Conservation (phyloP, 1,140 invertebrate species). For the Pseudoatta argentina region DNA sequence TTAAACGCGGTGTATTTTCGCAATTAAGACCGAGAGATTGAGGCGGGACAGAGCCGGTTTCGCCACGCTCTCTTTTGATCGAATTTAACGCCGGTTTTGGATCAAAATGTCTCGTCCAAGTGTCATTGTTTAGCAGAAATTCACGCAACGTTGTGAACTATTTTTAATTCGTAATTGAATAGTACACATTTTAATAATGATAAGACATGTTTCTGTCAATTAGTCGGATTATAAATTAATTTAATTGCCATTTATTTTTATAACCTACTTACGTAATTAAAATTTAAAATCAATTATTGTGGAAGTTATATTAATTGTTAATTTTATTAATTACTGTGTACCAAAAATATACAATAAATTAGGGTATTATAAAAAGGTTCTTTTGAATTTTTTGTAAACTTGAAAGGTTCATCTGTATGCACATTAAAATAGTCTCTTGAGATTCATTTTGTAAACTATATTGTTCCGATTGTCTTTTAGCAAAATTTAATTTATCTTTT, state of each 20-base stretch:
- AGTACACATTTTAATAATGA: constrained; percentile 7
- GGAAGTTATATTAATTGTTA: neutral
- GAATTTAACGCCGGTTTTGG: constrained; percentile 49
- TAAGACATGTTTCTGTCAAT: neutral
- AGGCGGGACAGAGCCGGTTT: constrained; percentile 9
- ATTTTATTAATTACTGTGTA: neutral
- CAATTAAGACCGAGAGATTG: constrained; percentile 51
- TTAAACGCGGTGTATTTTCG: constrained; percentile 57
- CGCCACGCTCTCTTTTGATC: constrained; percentile 50
- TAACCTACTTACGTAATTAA: no score
- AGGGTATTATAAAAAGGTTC: neutral
- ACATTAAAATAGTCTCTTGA: neutral
- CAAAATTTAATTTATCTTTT: constrained; percentile 14
- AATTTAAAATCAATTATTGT: neutral
- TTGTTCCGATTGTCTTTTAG: neutral
- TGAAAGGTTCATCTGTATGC: neutral
- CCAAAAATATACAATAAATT: neutral
- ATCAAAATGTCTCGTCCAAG: constrained; percentile 60
- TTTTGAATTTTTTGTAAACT: no score
- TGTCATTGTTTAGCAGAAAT: constrained; percentile 25
- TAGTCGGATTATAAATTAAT: neutral
- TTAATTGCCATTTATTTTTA: neutral
- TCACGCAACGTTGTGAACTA: constrained; percentile 19
- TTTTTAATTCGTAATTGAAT: constrained; percentile 9
- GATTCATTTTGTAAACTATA: neutral